Percentiles rank a stretch among this genome's conserved stretches.
phyloP scores from a whole-genome alignment of 2,797 vertebrate species.

The Chelonia mydas region DNA sequence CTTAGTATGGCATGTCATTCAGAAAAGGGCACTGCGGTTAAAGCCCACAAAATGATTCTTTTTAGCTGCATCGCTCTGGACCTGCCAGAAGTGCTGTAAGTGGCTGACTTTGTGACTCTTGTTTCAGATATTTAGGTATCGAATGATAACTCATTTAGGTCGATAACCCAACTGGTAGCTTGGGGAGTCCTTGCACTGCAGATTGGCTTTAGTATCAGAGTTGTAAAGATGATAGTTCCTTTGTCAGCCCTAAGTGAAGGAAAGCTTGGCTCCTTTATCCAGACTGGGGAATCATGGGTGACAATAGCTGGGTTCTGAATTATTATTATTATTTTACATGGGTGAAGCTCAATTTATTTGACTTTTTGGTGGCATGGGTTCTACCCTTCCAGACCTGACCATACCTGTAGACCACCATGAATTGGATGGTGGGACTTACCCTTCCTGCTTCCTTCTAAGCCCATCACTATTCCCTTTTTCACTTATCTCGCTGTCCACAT shows the following conservation, averaged over 20 bases:
- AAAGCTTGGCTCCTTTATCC: not conserved
- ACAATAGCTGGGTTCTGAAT: not conserved
- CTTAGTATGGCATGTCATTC: conserved; percentile 16
- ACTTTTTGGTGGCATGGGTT: not conserved
- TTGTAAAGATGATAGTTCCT: conserved; percentile 13
- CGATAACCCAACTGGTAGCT: not conserved
- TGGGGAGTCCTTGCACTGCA: not conserved
- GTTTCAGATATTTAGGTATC: not conserved
- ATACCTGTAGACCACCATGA: not conserved
- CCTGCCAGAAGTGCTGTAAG: conserved; percentile 26
- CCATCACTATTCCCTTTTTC: not conserved
- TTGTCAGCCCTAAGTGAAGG: not conserved
- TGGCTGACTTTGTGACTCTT: not conserved
- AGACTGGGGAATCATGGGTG: not conserved
- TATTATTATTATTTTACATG: not conserved
- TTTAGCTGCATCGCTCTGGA: conserved; percentile 24
- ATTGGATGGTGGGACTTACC: not conserved
- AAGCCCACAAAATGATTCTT: conserved; percentile 1
- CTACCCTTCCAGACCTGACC: not conserved
- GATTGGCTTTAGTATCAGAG: not conserved
- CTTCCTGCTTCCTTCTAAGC: not conserved
- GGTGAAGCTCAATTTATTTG: not conserved
- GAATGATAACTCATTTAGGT: not conserved
- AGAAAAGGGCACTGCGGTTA: conserved; percentile 27
- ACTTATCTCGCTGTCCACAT: not conserved